These are phyloP conservation scores for Columba livia DNA, from an alignment of 2,113 vertebrate genomes.

Conservation along the genomic window DNA sequence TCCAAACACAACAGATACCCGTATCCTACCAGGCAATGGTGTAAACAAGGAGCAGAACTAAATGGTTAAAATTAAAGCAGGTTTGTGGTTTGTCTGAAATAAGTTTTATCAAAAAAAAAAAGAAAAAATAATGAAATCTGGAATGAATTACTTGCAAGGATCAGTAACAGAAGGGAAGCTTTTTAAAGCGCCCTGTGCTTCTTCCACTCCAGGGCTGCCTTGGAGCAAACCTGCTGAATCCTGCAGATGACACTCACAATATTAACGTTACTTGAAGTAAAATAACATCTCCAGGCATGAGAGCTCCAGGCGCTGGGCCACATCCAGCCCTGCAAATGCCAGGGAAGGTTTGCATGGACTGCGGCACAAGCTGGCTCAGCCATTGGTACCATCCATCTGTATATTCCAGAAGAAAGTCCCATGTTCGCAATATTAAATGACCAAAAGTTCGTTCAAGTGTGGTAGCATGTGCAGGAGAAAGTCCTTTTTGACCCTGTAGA, in stretches of 20 bases:
- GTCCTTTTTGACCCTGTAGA: fast-evolving
- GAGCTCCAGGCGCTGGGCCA: not conserved
- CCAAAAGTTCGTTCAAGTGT: fast-evolving
- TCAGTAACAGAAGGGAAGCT: not conserved
- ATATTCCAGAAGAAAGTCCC: not conserved
- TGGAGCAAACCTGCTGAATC: not conserved
- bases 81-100: not conserved
- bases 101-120: not conserved
- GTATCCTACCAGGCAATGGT: not conserved
- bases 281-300: not conserved
- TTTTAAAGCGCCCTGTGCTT: not conserved
- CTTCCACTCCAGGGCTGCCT: not conserved
- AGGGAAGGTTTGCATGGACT: not conserved
- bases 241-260: not conserved
- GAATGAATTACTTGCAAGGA: not conserved
- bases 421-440: fast-evolving
- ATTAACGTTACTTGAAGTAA: not conserved
- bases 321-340: not conserved
- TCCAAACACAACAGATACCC: not conserved
- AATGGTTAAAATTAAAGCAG: not conserved
- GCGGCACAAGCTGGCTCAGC: not conserved
- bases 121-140: not conserved
- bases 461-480: no score
- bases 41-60: not conserved
- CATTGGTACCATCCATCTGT: fast-evolving